Evolutionary conservation across 1,140 invertebrate genomes (phyloP).

Genomic region (Lutraria rhynchaena): DNA sequence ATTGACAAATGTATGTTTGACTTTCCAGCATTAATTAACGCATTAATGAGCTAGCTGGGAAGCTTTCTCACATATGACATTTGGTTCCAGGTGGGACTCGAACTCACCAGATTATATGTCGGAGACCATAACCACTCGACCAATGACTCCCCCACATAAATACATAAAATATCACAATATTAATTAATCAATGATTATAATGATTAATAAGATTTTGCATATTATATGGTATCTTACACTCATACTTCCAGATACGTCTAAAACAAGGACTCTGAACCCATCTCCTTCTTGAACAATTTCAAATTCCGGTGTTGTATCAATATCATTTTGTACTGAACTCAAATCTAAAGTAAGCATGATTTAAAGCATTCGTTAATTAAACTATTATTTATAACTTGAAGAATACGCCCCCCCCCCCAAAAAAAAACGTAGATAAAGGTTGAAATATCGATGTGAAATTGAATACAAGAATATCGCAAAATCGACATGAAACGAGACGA

Average conservation of each 20-base stretch:
- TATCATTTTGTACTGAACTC: background rate
- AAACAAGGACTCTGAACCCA: background rate
- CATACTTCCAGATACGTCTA: constrained; percentile 5
- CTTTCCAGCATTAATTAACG: too few species aligned
- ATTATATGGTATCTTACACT: background rate
- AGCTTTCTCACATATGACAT: too few species aligned
- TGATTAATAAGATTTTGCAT: background rate
- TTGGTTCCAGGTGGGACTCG: too few species aligned
- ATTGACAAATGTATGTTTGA: too few species aligned
- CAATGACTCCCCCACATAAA: too few species aligned
- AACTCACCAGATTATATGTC: too few species aligned
- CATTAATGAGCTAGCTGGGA: too few species aligned
- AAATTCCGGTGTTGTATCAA: background rate
- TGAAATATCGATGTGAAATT: background rate
- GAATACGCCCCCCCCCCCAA: background rate
- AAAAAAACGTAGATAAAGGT: background rate
- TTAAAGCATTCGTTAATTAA: background rate
- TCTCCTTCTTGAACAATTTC: constrained; percentile 1
- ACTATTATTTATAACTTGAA: background rate
- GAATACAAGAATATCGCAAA: background rate
- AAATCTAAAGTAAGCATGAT: background rate
- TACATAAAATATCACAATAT: too few species aligned
- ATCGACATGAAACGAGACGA: background rate
- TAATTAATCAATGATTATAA: too few species aligned
- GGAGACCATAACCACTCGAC: too few species aligned